These are phyloP conservation scores for Drosophila subquinaria DNA, from an alignment of 2,888 invertebrate genomes.

Conservation along the genomic window DNA sequence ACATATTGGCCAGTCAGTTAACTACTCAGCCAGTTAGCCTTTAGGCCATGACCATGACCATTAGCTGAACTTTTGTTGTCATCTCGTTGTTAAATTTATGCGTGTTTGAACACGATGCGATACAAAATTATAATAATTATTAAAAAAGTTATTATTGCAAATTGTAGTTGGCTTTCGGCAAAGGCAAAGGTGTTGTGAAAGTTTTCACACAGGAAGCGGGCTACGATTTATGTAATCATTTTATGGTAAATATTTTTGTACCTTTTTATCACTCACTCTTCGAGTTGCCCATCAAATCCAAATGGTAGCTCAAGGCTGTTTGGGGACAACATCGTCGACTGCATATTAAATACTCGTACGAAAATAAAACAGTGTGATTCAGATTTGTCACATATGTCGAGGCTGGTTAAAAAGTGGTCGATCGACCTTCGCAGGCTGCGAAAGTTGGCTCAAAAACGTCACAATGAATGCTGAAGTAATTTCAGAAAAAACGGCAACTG, in stretches of 20 bases:
- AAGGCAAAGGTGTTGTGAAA: conserved; percentile 60
- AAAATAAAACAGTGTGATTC: conserved; percentile 58
- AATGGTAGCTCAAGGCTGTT: conserved; percentile 67
- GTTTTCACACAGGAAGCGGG: conserved; percentile 70
- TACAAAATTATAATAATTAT: conserved; percentile 60
- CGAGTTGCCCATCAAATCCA: conserved; percentile 48
- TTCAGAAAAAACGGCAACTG: conserved; percentile 50
- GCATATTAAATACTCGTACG: conserved; percentile 59
- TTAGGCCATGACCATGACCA: conserved; percentile 59
- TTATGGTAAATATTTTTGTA: conserved; percentile 38
- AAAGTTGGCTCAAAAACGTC: conserved; percentile 62
- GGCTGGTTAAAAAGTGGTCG: conserved; percentile 29
- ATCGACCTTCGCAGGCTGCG: conserved; percentile 64
- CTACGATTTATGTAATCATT: conserved; percentile 70
- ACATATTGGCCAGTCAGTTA: conserved; percentile 35
- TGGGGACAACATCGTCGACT: conserved; percentile 45
- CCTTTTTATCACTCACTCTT: conserved; percentile 39
- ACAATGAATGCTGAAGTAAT: conserved; percentile 46
- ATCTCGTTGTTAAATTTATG: conserved; percentile 47
- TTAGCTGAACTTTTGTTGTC: conserved; percentile 31
- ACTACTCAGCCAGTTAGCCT: conserved; percentile 16
- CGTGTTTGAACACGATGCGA: conserved; percentile 39
- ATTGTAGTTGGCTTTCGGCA: conserved; percentile 20
- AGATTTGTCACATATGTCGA: conserved; percentile 53
- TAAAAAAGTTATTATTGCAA: conserved; percentile 29